A percentile compares a stretch with the other conserved stretches of the same genome.
Evolutionary conservation across 2,113 vertebrate species (phyloP).

Genomic region (Phylloscopus trochilus): DNA sequence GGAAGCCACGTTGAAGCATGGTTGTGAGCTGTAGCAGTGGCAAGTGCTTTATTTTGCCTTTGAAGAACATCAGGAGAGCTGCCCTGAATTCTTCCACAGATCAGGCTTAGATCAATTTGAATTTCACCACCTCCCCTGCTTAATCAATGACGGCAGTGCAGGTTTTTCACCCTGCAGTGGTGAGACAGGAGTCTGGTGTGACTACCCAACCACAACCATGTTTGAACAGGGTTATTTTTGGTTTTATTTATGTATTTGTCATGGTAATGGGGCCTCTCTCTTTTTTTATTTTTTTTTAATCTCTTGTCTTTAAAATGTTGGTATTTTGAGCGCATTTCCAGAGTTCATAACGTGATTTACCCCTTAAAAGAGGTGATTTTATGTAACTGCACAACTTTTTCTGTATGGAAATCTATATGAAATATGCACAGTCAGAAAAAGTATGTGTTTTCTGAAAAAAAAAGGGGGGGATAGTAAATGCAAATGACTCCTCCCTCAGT

Average conservation of each 20-base stretch:
- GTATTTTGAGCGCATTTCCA: not conserved
- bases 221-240: slow-evolving; percentile 31
- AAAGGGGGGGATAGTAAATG: not conserved
- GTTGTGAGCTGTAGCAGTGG: slow-evolving; percentile 27
- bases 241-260: not conserved
- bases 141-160: too few relatives aligned
- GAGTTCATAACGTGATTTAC: not conserved
- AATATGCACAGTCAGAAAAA: not conserved
- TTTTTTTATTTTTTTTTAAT: not conserved
- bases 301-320: slow-evolving; percentile 9
- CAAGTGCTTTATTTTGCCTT: not conserved
- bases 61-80: not conserved
- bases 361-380: not conserved
- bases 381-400: not conserved
- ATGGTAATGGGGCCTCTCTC: not conserved
- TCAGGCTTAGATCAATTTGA: not conserved
- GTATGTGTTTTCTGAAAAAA: not conserved
- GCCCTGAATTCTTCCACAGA: not conserved
- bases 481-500: not conserved
- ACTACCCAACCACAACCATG: slow-evolving; percentile 26
- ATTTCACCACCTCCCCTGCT: not conserved
- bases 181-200: not conserved
- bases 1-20: slow-evolving; percentile 42
- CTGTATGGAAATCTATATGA: not conserved
- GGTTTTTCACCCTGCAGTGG: not conserved